These are phyloP conservation scores for Motacilla alba DNA, from an alignment of 2,113 vertebrate genomes.

Conservation along the genomic window DNA sequence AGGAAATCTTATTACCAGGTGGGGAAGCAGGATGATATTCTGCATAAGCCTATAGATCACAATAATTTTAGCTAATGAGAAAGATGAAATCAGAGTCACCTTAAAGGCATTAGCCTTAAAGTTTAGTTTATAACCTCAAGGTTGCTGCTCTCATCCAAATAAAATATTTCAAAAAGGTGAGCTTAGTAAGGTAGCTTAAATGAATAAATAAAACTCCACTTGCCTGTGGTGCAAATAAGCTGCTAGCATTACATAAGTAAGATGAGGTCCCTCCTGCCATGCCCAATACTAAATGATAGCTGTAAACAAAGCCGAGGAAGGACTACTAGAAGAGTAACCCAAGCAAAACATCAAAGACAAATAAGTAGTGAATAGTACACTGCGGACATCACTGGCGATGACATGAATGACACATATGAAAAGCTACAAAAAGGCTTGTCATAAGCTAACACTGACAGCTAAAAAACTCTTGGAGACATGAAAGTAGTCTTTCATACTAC, in stretches of 20 bases:
- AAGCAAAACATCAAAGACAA: neutral
- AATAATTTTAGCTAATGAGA: neutral
- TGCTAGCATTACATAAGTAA: neutral
- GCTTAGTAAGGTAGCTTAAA: neutral
- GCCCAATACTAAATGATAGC: neutral
- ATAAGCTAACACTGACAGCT: neutral
- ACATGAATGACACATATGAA: neutral
- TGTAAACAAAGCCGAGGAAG: neutral
- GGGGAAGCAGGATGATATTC: neutral
- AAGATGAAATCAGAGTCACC: neutral
- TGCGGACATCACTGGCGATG: neutral
- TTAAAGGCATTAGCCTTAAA: neutral
- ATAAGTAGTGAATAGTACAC: neutral
- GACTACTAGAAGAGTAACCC: neutral
- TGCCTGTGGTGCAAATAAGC: neutral
- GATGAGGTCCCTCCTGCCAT: neutral
- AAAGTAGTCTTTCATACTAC: neutral
- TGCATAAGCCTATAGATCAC: neutral
- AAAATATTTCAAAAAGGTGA: neutral
- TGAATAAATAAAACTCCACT: neutral
- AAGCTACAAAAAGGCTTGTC: neutral
- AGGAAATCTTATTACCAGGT: neutral
- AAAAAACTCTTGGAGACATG: neutral
- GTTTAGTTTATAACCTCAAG: neutral
- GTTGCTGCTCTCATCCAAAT: neutral